phyloP scores from a whole-genome alignment of 2,888 invertebrate species.

The Caenorhabditis imperialis region DNA sequence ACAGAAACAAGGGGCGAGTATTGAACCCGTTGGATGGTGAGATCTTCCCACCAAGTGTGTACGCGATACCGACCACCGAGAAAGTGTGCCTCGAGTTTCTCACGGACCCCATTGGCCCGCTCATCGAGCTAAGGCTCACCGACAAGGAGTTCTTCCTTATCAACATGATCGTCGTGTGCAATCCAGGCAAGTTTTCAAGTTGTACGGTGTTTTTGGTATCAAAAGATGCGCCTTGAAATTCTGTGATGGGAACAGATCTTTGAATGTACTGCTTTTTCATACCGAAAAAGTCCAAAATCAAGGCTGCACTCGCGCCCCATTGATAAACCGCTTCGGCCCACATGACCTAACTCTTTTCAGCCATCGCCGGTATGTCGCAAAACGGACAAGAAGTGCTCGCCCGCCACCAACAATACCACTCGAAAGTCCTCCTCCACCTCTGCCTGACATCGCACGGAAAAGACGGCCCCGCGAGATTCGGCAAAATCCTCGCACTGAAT shows the following conservation, averaged over 20 bases:
- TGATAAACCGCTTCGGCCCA: no score
- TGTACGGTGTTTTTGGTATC: no score
- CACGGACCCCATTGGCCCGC: neutral
- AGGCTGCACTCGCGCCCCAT: no score
- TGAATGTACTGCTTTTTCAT: no score
- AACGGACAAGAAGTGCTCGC: conserved; percentile 9
- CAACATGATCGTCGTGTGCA: conserved; percentile 22
- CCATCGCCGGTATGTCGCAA: conserved; percentile 12
- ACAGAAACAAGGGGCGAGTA: conserved; percentile 4
- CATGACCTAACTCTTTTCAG: no score
- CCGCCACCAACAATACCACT: neutral
- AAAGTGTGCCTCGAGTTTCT: conserved; percentile 2
- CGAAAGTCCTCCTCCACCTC: conserved; percentile 12
- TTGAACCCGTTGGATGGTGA: conserved; percentile 4
- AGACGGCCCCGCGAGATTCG: conserved; percentile 7
- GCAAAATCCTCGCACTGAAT: conserved; percentile 9
- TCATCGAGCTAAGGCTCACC: conserved; percentile 3
- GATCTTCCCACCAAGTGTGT: conserved; percentile 2
- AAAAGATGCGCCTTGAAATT: no score
- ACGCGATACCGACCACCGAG: neutral
- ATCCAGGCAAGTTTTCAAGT: no score
- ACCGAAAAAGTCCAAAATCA: no score
- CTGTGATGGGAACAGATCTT: no score
- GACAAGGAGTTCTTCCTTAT: conserved; percentile 15
- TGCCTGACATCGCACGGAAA: conserved; percentile 5